phyloP scores from a whole-genome alignment of 2,888 invertebrate species.

The Sesia bembeciformis region DNA sequence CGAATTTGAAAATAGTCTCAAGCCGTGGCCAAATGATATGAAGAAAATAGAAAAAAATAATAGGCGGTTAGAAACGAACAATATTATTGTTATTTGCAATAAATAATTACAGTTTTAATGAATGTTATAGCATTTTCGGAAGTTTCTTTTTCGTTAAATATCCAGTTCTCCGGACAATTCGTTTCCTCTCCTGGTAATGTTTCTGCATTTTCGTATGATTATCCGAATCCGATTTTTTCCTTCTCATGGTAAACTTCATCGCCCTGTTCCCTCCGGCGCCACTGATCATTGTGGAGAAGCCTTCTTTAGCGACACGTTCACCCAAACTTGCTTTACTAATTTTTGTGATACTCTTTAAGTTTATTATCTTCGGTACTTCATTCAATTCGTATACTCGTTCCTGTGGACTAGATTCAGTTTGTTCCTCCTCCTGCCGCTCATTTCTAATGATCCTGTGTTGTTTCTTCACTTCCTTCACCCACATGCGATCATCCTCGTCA shows the following conservation, averaged over 20 bases:
- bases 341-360: slow-evolving; percentile 62
- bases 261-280: slow-evolving; percentile 82
- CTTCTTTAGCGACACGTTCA: slow-evolving; percentile 80
- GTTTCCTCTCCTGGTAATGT: slow-evolving; percentile 81
- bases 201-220: slow-evolving; percentile 76
- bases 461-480: slow-evolving; percentile 86
- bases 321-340: slow-evolving; percentile 80
- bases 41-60: too few species aligned
- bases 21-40: too few species aligned
- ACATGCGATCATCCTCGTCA: slow-evolving; percentile 87
- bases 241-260: slow-evolving; percentile 83
- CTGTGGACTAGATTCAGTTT: slow-evolving; percentile 18
- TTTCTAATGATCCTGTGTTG: slow-evolving; percentile 79
- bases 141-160: slow-evolving; percentile 45
- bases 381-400: slow-evolving; percentile 35
- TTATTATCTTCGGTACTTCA: slow-evolving; percentile 67
- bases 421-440: slow-evolving; percentile 38
- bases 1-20: too few species aligned
- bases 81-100: too few species aligned
- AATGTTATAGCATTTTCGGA: slow-evolving; percentile 26
- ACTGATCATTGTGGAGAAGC: slow-evolving; percentile 56
- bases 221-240: slow-evolving; percentile 67
- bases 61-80: too few species aligned
- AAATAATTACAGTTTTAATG: not conserved
- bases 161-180: slow-evolving; percentile 69